Percentiles rank a stretch among this genome's conserved stretches.
These are phyloP conservation scores for Prunella fulvescens DNA, from an alignment of 2,113 vertebrate genomes.

Conservation along the genomic window DNA sequence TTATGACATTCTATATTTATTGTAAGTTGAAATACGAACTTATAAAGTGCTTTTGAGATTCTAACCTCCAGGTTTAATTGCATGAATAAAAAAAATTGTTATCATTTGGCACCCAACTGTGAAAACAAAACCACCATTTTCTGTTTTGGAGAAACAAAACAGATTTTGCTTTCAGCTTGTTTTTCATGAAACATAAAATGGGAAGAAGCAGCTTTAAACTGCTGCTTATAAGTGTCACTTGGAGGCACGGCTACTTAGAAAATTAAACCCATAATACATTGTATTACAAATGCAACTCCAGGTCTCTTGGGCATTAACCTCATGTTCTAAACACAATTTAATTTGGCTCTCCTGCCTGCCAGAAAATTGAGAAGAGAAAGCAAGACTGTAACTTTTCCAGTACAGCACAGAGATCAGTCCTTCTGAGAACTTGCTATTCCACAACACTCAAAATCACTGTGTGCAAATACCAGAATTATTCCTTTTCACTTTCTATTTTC, in stretches of 20 bases:
- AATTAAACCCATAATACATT: constrained; percentile 36
- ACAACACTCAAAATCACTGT: neutral
- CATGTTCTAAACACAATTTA: constrained; percentile 34
- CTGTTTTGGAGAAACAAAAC: neutral
- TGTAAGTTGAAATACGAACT: neutral
- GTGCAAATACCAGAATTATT: constrained; percentile 20
- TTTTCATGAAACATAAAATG: neutral
- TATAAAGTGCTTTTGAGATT: neutral
- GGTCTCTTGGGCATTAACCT: constrained; percentile 43
- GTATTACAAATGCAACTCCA: constrained; percentile 5
- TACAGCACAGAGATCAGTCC: neutral
- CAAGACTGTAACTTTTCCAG: neutral
- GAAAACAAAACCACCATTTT: neutral
- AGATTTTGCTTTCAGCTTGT: neutral
- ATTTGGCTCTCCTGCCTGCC: constrained; percentile 15
- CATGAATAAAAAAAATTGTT: neutral
- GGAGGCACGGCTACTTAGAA: constrained; percentile 25
- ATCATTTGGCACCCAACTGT: neutral
- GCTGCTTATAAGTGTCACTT: constrained; percentile 4
- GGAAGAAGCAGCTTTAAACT: neutral
- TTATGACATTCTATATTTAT: neutral
- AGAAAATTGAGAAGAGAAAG: neutral
- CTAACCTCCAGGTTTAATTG: neutral
- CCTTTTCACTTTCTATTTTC: constrained; percentile 29
- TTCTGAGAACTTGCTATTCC: neutral